Conservation (phyloP, 2,113 vertebrate genomes). For the Salminus brasiliensis region DNA sequence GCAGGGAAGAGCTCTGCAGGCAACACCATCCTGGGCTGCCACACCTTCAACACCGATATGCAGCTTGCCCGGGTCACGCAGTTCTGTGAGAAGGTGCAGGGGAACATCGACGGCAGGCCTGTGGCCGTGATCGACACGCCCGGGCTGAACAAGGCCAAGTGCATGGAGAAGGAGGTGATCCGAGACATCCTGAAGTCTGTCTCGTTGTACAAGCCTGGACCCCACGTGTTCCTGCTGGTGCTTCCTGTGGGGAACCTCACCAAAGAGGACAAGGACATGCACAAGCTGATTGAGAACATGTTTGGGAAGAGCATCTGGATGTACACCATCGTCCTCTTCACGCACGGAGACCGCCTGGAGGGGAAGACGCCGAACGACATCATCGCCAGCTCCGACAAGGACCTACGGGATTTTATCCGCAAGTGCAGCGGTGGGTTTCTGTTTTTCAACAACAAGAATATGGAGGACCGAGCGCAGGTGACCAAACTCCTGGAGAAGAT, state of each 20-base stretch:
- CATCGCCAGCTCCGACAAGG: slow-evolving; percentile 51
- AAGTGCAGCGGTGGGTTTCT: slow-evolving; percentile 65
- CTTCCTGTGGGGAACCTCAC: slow-evolving; percentile 62
- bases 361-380: slow-evolving; percentile 56
- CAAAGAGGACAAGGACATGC: slow-evolving; percentile 61
- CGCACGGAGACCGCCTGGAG: slow-evolving; percentile 60
- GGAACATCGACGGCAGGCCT: slow-evolving; percentile 12
- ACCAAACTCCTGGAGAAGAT: slow-evolving; percentile 59
- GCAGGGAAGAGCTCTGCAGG: slow-evolving; percentile 67
- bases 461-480: slow-evolving; percentile 49
- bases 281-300: slow-evolving; percentile 56
- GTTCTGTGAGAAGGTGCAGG: slow-evolving; percentile 51
- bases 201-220: slow-evolving; percentile 57
- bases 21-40: slow-evolving; percentile 63
- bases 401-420: slow-evolving; percentile 60
- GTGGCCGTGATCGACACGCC: slow-evolving; percentile 66
- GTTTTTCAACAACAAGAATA: slow-evolving; percentile 65
- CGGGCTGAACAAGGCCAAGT: slow-evolving; percentile 54
- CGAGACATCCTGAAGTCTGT: slow-evolving; percentile 58
- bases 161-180: slow-evolving; percentile 31
- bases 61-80: slow-evolving; percentile 56
- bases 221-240: slow-evolving; percentile 60
- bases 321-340: slow-evolving; percentile 68
- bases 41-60: slow-evolving; percentile 61
- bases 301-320: slow-evolving; percentile 66